Evolutionary conservation across 1,140 invertebrate species (phyloP), one percentile per base, ranked within the genome.

Genomic region (Aphis craccivora): DNA sequence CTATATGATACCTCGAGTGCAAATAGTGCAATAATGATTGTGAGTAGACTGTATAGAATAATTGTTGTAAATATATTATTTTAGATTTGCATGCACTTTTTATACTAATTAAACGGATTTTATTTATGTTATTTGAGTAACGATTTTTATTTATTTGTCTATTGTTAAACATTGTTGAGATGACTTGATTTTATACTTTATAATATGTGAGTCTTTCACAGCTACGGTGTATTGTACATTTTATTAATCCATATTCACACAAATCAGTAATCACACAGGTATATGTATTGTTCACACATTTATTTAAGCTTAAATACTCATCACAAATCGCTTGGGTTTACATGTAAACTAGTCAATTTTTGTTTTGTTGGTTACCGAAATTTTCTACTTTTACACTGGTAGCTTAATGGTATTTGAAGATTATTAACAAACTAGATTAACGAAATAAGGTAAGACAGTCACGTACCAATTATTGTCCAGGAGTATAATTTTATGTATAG

Each of bases 101-200:
- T 94, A 48, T 93, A 87, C 91, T 91, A 83, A 92, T 91, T 88
- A 91, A 86, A 86, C 76, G 84, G 45, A 92, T 94, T 94, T 92
- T 94, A 91, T 94, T 91, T 93, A n/a, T 84, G 51, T 90, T 90
- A 60, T 87, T 53, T 76, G n/a, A 93, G 37, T 9, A 30, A 93
- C 40, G 23, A 23, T 81, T 83, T 91, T n/a, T 91, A 92, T 93
- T 86, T 93, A 53, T 93, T 93, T 84, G 25, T 83, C 40, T 45
- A 48, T 91, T 83, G 7, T 92, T 37, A 14, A 35, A 48, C 43
- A 2, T 37, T 35, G 30, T 48, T 45, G 30, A 91, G 23, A 91
- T n/a, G 37, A 67, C 40, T 30, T 60, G 48, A 43, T 25, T 14
- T 53, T 60, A 60, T 90, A 60, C 25, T 76, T 20, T 91, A 76